Percentiles rank a stretch among this genome's conserved stretches.
phyloP scores from a whole-genome alignment of 1,140 invertebrate species.

The Drosophila trapezifrons region DNA sequence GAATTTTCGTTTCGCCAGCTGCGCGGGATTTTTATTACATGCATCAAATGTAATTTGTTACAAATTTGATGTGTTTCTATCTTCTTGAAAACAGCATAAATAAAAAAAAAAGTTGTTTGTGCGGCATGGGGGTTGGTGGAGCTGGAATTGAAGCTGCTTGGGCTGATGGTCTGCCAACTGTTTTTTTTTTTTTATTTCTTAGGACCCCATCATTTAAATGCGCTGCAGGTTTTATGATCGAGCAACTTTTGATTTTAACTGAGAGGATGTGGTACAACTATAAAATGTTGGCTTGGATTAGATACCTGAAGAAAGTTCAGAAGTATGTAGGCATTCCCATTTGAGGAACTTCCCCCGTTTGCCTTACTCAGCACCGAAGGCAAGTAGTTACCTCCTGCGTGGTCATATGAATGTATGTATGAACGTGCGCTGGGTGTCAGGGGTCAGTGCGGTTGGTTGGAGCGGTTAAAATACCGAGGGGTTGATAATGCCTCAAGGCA shows the following conservation, averaged over 20 bases:
- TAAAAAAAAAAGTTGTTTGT: constrained; percentile 61
- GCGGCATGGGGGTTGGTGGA: constrained; percentile 1
- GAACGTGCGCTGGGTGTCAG: constrained; percentile 48
- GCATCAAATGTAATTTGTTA: constrained; percentile 84
- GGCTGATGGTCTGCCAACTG: constrained; percentile 54
- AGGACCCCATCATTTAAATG: constrained; percentile 71
- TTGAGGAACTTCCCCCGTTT: background rate
- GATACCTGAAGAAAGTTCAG: background rate
- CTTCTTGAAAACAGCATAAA: constrained; percentile 78
- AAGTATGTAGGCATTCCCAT: background rate
- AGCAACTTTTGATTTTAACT: constrained; percentile 59
- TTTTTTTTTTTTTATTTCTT: constrained; percentile 14
- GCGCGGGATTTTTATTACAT: constrained; percentile 79
- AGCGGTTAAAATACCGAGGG: constrained; percentile 5
- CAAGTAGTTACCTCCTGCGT: constrained; percentile 6
- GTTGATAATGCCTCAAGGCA: constrained; percentile 9
- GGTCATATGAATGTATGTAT: background rate
- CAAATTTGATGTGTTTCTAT: constrained; percentile 83
- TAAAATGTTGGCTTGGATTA: constrained; percentile 1
- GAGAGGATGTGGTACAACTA: constrained; percentile 15
- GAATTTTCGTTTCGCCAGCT: constrained; percentile 56
- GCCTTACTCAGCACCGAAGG: background rate
- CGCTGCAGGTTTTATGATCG: constrained; percentile 68
- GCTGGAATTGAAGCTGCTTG: constrained; percentile 21
- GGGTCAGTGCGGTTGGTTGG: constrained; percentile 51